Conservation (phyloP, 2,797 vertebrate species). For the Harpagifer antarcticus region DNA sequence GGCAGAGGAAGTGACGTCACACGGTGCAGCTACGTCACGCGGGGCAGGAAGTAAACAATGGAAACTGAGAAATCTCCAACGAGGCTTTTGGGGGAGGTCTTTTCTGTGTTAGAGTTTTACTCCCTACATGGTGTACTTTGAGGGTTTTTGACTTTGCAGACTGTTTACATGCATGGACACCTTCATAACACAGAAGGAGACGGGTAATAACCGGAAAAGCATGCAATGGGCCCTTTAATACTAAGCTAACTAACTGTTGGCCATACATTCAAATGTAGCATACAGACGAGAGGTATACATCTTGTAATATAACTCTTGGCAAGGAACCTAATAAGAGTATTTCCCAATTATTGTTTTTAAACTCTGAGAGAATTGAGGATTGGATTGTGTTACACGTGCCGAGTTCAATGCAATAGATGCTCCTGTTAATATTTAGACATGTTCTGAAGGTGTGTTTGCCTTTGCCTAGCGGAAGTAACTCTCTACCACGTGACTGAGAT, state of each 20-base stretch:
- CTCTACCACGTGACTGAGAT: neutral
- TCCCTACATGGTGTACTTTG: no score
- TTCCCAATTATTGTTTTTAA: neutral
- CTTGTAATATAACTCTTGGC: neutral
- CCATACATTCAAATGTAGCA: neutral
- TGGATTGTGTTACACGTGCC: neutral
- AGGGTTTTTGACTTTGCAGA: no score
- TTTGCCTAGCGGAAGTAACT: neutral
- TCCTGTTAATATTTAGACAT: neutral
- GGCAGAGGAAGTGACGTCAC: no score
- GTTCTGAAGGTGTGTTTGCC: neutral
- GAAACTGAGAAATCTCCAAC: no score
- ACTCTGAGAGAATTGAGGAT: neutral
- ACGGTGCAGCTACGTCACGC: no score
- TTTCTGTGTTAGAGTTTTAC: no score
- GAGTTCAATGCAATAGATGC: neutral
- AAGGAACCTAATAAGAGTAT: neutral
- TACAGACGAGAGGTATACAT: neutral
- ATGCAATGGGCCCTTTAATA: no score
- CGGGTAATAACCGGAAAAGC: no score
- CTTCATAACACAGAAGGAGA: no score
- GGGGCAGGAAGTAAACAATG: no score
- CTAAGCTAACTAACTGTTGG: neutral
- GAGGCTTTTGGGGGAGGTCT: no score
- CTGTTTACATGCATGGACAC: no score